Conservation (phyloP, 1,140 invertebrate genomes). For the Trachymyrmex cornetzi region DNA sequence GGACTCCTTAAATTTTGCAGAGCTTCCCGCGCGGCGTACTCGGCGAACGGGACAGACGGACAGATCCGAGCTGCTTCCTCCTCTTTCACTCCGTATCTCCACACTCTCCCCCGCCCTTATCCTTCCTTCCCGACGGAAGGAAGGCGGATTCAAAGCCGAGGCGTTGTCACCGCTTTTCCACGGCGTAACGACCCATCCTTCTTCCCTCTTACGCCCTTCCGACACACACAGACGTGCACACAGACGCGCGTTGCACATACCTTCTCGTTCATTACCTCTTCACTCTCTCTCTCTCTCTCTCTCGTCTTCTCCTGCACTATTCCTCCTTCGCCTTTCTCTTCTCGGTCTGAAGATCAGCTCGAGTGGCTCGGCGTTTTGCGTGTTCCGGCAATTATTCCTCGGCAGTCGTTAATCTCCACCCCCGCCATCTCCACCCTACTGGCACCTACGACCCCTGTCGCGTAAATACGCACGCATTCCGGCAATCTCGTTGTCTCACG, state of each 20-base stretch:
- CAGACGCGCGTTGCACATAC: constrained; percentile 14
- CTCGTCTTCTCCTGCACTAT: constrained; percentile 55
- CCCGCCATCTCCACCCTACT: not conserved
- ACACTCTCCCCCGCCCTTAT: not conserved
- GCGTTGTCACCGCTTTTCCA: constrained; percentile 73
- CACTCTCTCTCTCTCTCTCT: constrained; percentile 17
- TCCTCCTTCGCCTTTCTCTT: constrained; percentile 62
- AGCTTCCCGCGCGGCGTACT: constrained; percentile 30
- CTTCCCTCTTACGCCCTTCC: constrained; percentile 9
- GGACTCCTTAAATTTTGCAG: constrained; percentile 78
- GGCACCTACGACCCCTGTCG: constrained; percentile 22
- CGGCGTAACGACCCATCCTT: constrained; percentile 74
- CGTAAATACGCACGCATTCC: constrained; percentile 74
- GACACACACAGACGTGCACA: not conserved
- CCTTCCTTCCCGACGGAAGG: constrained; percentile 12
- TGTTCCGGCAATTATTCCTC: constrained; percentile 81
- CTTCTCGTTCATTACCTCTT: constrained; percentile 62
- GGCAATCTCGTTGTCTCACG: constrained; percentile 75
- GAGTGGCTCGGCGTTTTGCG: constrained; percentile 80
- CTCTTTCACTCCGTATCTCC: constrained; percentile 4
- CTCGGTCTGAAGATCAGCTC: constrained; percentile 79
- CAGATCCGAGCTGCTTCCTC: constrained; percentile 59
- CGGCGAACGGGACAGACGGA: constrained; percentile 35
- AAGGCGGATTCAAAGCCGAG: constrained; percentile 70
- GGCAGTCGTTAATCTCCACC: constrained; percentile 75